Percentiles rank a stretch among this genome's conserved stretches.
These are phyloP conservation scores for Alcedo atthis DNA, from an alignment of 2,797 vertebrate species.

Conservation along the genomic window DNA sequence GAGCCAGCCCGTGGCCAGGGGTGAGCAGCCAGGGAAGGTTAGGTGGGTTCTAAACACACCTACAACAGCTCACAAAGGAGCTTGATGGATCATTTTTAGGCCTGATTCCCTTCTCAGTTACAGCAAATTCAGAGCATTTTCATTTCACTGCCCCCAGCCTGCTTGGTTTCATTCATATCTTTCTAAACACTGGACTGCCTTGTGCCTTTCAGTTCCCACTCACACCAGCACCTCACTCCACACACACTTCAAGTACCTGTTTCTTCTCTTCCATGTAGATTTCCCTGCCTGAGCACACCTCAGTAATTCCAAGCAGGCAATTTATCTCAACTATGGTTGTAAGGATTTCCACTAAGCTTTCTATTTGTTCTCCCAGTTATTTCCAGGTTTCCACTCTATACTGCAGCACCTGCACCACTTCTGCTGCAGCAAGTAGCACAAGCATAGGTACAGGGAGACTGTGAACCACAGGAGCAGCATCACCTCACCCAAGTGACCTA, in stretches of 20 bases:
- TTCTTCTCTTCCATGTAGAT: neutral
- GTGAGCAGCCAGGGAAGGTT: neutral
- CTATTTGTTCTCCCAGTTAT: neutral
- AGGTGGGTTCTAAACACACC: neutral
- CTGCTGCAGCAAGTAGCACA: neutral
- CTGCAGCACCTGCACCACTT: neutral
- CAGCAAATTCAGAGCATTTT: neutral
- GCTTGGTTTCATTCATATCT: neutral
- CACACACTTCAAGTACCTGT: neutral
- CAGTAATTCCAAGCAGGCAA: neutral
- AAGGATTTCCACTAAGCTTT: neutral
- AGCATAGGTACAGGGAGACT: neutral
- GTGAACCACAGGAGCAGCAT: neutral
- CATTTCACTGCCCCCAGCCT: neutral
- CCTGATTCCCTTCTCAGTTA: neutral
- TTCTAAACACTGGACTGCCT: neutral
- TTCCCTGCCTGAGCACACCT: neutral
- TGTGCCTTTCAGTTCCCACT: neutral
- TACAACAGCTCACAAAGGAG: neutral
- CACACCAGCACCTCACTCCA: neutral
- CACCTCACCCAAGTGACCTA: rapidly evolving
- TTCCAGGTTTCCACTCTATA: neutral
- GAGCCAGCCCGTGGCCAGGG: neutral
- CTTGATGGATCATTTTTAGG: rapidly evolving
- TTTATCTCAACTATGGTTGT: neutral